Evolutionary conservation across 30 jellyfish, hydroid and myxozoan species (phyloP), one percentile per base, ranked within the genome.

Genomic region (Aurelia sp.): DNA sequence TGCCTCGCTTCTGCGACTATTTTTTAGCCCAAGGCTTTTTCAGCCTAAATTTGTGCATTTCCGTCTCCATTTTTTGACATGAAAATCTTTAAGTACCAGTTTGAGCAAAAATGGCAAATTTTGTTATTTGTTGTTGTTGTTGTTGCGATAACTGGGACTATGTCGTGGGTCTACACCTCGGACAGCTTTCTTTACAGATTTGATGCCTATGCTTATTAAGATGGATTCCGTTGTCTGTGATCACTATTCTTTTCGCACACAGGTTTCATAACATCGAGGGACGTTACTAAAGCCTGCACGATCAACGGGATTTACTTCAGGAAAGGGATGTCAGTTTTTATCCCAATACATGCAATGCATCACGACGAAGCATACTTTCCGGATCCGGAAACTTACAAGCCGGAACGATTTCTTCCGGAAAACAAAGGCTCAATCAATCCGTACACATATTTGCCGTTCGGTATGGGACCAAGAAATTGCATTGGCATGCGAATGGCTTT

Each of bases 381-480:
- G 17, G 90, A 80, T 21, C 90, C 90, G 16, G 90, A 80, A 51
- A 35, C 50, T 17, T 80, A 62, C 70, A 60, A 62, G 16, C 88
- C 88, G 35, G 81, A 55, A 27, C 55, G 88, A 21, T 78, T 30
- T 67, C 78, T 27, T 18, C 52, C 58, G 20, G 52, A 27, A 18
- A 67, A 67, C 78, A 67, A 67, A 30, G 78, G 33, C 22, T 67
- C 58, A 67, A 67, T 67, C 83, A 40, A 72, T 31, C 90, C 33
- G 51, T 37, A 20, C 6, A 41, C 90, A 15, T 80, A 33, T 27
- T 21, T 62, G 30, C 78, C 90, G 17, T 80, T 80, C 47, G 90
- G 90, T 10, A 30, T 12, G 50, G 90, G 90, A 18, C 90, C 90
- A 44, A 37, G 92, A 20, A 35, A 68, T 23, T 82, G 92, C 92